Conservation (phyloP, 2,797 vertebrate species). For the Malurus splendens region DNA sequence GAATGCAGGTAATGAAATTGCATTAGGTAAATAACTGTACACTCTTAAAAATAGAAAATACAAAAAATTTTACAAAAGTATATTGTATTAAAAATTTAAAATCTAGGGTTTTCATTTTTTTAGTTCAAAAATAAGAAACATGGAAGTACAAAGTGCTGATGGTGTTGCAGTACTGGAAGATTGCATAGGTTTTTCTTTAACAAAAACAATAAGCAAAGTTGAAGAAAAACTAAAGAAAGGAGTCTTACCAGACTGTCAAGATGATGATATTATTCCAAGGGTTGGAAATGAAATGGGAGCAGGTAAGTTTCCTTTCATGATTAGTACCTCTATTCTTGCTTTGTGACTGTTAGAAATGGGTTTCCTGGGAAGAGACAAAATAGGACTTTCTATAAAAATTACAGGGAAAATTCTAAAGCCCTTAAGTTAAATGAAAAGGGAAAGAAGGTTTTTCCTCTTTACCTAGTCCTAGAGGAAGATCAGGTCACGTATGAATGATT, state of each 20-base stretch:
- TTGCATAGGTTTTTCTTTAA: slow-evolving; percentile 75
- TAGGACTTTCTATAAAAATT: background rate
- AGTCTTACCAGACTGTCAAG: slow-evolving; percentile 43
- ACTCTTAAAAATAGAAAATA: background rate
- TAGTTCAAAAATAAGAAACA: slow-evolving; percentile 67
- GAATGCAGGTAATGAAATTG: background rate
- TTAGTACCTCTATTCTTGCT: background rate
- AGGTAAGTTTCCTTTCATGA: slow-evolving; percentile 68
- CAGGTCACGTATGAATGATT: background rate
- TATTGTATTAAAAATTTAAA: background rate
- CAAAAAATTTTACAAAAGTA: background rate
- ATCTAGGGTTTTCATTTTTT: background rate
- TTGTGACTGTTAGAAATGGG: background rate
- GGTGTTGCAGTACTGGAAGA: slow-evolving; percentile 74
- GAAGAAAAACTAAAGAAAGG: slow-evolving; percentile 80
- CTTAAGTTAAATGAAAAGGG: background rate
- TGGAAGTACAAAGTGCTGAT: slow-evolving; percentile 30
- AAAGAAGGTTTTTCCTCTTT: background rate
- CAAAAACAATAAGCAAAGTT: slow-evolving; percentile 76
- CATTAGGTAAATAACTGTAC: background rate
- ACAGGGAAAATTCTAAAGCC: background rate
- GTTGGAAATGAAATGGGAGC: slow-evolving; percentile 74
- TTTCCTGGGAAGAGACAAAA: background rate
- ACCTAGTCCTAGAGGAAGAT: background rate
- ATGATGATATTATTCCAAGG: slow-evolving; percentile 70